Evolutionary conservation across 35 echinoderm and acorn worm genomes (phyloP).

Genomic region (Amphiura filiformis): DNA sequence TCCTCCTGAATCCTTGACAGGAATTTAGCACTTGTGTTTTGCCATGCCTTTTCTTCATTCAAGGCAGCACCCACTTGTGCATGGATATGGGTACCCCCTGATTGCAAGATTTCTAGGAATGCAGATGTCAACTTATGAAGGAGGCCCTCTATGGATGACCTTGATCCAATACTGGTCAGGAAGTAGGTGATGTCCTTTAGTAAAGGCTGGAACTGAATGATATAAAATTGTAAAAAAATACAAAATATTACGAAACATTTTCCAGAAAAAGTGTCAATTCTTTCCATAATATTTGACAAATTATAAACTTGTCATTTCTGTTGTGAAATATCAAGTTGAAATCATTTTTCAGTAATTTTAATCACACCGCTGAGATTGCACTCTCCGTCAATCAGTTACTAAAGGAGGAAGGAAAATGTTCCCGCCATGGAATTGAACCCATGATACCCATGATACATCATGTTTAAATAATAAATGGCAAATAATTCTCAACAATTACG

Average conservation of each 20-base stretch:
- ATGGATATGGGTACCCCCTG: not conserved
- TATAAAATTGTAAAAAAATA: not conserved
- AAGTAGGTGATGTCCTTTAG: constrained; percentile 67
- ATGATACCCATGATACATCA: no score
- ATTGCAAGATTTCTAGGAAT: not conserved
- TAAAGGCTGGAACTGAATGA: constrained; percentile 36
- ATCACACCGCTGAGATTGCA: no score
- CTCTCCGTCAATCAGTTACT: no score
- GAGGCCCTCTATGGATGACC: constrained; percentile 55
- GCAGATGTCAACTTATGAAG: constrained; percentile 31
- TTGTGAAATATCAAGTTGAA: no score
- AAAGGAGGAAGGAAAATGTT: no score
- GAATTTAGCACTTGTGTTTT: constrained; percentile 74
- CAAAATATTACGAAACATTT: not conserved
- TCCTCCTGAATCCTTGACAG: constrained; percentile 50
- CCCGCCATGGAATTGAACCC: no score
- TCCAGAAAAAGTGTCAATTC: not conserved
- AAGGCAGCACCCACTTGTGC: not conserved
- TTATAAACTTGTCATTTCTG: no score
- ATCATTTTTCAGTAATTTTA: no score
- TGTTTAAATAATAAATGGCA: no score
- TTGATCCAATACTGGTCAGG: constrained; percentile 76
- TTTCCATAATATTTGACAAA: not conserved
- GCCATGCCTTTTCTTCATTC: constrained; percentile 63
- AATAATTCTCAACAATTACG: no score